Evolutionary conservation across 1,140 invertebrate genomes (phyloP).

Genomic region (Diuraphis noxia): DNA sequence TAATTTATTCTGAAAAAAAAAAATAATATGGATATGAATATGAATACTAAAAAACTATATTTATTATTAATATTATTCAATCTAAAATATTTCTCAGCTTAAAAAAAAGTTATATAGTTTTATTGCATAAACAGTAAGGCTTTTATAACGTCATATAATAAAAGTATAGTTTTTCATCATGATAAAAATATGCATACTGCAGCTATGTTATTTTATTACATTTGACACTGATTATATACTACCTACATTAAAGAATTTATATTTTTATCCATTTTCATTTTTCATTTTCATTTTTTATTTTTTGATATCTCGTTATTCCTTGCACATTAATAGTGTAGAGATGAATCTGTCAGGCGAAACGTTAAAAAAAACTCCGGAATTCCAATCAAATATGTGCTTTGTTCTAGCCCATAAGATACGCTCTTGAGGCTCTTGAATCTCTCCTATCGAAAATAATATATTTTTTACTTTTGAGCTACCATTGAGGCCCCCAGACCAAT

Average conservation of each 20-base stretch:
- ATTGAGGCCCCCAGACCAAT: not conserved
- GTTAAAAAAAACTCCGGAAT: not conserved
- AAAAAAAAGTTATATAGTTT: not conserved
- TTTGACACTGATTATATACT: not conserved
- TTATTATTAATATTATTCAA: not conserved
- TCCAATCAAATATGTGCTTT: not conserved
- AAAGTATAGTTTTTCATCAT: not conserved
- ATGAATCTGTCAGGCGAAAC: not conserved
- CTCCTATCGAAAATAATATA: not conserved
- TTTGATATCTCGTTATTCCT: not conserved
- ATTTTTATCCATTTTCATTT: not conserved
- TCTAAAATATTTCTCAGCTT: not conserved
- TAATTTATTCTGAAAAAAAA: no score
- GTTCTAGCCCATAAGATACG: not conserved
- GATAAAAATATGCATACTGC: not conserved
- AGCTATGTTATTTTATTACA: not conserved
- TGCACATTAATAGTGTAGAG: not conserved
- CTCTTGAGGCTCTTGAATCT: not conserved
- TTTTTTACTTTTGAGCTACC: not conserved
- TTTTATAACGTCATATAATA: constrained; percentile 7
- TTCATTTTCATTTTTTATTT: not conserved
- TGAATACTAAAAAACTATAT: not conserved
- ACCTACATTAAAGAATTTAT: not conserved
- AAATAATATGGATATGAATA: no score
- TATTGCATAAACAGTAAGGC: not conserved